A percentile compares a stretch with the other conserved stretches of the same genome.
phyloP scores from a whole-genome alignment of 2,797 vertebrate genomes.

The Anguilla pacifica region DNA sequence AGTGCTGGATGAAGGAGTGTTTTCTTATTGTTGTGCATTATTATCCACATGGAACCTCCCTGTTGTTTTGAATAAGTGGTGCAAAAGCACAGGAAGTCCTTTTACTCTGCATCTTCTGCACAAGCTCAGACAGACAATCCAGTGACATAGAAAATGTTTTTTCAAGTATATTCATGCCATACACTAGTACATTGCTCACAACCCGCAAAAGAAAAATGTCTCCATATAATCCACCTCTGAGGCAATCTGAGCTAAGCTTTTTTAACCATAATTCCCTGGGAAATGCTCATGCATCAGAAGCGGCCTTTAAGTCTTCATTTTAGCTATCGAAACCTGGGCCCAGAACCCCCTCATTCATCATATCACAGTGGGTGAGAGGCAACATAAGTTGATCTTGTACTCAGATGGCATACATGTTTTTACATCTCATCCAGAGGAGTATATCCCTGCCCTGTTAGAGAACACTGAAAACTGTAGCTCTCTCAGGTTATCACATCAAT shows the following conservation, averaged over 20 bases:
- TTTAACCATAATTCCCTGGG: background rate
- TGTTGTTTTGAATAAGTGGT: background rate
- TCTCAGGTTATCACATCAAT: background rate
- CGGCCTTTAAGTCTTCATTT: too few relatives aligned
- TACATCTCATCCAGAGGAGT: background rate
- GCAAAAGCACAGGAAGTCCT: background rate
- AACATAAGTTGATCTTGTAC: background rate
- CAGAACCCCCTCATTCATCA: background rate
- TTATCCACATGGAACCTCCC: background rate
- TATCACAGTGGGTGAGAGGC: background rate
- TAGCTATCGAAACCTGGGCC: too few relatives aligned
- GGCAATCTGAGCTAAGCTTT: background rate
- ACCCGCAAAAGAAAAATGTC: background rate
- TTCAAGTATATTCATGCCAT: background rate
- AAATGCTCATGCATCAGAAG: too few relatives aligned
- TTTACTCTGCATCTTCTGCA: background rate
- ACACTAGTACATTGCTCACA: background rate
- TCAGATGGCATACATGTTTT: background rate
- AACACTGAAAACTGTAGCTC: background rate
- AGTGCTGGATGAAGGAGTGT: background rate
- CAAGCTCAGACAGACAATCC: background rate
- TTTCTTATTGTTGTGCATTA: conserved; percentile 1
- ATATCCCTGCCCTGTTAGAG: background rate
- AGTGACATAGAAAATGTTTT: background rate
- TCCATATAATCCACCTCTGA: background rate